Evolutionary conservation across 2,797 vertebrate genomes (phyloP), one percentile per base, ranked within the genome.

Genomic region (Dendrocincla fuliginosa): DNA sequence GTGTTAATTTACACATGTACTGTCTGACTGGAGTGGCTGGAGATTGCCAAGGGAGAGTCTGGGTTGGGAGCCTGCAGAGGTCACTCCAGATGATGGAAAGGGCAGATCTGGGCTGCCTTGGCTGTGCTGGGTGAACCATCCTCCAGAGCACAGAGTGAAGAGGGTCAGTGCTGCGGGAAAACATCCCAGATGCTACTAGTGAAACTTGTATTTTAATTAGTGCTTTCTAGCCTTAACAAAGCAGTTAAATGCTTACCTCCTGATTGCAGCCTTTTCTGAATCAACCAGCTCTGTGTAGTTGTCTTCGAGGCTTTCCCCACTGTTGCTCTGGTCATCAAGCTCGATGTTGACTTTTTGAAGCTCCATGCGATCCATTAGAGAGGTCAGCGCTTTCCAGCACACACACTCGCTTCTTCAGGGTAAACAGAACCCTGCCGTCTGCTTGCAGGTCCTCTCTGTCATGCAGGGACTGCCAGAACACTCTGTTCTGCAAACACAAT

Each of bases 321-420:
- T 99, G 97, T 94, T 97, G 96, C 97, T 98, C 65, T 99, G 99
- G 14, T 98, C 98, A 9, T 99, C 99, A 9, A 84, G 98, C 94
- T 98, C 98, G 0, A 97, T 99, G 97, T 98, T 98, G 96, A 99
- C 98, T 97, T 98, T 99, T 90, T 98, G 98, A 68, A 99, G 98
- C 97, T 99, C 99, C 98, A 99, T 98, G 39, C 98, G 98, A 95
- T 99, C 99, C 98, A 99, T 98, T 89, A 97, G 97, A 96, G 79
- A 2, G 33, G 93, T 97, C 97, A 98, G 96, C 12, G 30, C 94
- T 98, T 97, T 96, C 84, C 91, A 92, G 75, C 87, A 94, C 90
- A 94, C 97, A 78, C 95, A 57, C 74, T 35, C 5, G 4, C 87
- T 93, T 89, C 97, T 93, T 98, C 95, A 97, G 96, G 95, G 98